Conservation (phyloP, 2,797 vertebrate genomes). For the Lepus townsendii region DNA sequence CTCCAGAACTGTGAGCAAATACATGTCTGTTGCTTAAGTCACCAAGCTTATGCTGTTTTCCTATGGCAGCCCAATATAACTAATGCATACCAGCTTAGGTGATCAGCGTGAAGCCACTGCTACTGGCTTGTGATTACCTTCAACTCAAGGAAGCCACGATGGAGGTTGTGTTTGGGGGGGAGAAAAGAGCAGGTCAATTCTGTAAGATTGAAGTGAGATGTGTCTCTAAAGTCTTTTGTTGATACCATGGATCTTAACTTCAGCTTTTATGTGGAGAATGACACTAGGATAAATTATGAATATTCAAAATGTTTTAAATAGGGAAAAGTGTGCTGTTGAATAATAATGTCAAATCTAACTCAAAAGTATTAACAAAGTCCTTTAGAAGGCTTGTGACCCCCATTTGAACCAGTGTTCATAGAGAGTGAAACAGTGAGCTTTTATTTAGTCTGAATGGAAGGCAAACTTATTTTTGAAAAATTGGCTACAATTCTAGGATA, state of each 20-base stretch:
- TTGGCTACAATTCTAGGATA: slow-evolving; percentile 69
- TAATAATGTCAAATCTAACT: slow-evolving; percentile 51
- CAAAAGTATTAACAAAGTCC: slow-evolving; percentile 44
- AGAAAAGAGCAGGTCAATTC: slow-evolving; percentile 26
- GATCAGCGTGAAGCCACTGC: neutral
- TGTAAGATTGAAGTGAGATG: slow-evolving; percentile 10
- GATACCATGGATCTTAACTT: slow-evolving; percentile 47
- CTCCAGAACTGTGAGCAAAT: slow-evolving; percentile 23
- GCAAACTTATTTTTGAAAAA: slow-evolving; percentile 79
- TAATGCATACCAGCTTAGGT: neutral
- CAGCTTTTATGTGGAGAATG: neutral
- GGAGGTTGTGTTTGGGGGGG: neutral
- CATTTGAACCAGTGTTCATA: slow-evolving; percentile 61
- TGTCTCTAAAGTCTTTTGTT: slow-evolving; percentile 53
- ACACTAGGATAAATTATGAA: slow-evolving; percentile 50
- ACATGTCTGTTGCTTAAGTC: slow-evolving; percentile 32
- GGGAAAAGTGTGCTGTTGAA: slow-evolving; percentile 41
- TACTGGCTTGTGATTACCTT: slow-evolving; percentile 45
- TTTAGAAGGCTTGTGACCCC: slow-evolving; percentile 37
- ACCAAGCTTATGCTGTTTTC: neutral
- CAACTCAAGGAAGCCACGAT: neutral
- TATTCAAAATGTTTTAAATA: slow-evolving; percentile 66
- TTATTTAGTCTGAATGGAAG: slow-evolving; percentile 76
- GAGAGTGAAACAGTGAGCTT: slow-evolving; percentile 73
- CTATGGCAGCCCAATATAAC: neutral